A percentile compares a stretch with the other conserved stretches of the same genome.
Conservation (phyloP, 2,113 vertebrate genomes). For the Charina bottae region DNA sequence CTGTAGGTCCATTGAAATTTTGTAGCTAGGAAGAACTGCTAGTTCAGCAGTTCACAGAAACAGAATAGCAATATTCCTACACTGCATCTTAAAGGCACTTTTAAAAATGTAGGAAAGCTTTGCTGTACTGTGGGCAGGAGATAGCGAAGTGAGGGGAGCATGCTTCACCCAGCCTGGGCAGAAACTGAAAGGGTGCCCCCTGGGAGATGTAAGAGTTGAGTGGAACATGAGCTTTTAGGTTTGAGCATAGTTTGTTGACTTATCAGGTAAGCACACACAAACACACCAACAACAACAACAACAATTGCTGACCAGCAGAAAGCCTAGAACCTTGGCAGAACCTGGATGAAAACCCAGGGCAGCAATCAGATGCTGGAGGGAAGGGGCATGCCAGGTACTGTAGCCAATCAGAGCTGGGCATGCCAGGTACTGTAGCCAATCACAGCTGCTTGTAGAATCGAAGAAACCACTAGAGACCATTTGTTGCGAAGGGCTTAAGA, state of each 20-base stretch:
- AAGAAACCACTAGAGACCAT: too few species aligned
- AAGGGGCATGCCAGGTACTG: too few species aligned
- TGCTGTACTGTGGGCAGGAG: background rate
- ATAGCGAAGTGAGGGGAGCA: background rate
- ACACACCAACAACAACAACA: background rate
- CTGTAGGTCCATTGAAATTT: background rate
- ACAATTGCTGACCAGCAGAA: background rate
- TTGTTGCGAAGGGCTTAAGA: too few species aligned
- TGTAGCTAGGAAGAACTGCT: background rate
- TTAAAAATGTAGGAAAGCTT: background rate
- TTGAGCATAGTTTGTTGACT: background rate
- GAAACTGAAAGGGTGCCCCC: background rate
- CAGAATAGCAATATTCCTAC: background rate
- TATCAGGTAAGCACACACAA: background rate
- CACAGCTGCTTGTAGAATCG: too few species aligned
- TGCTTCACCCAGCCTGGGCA: background rate
- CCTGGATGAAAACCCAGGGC: too few species aligned
- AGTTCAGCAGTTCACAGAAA: background rate
- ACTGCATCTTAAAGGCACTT: background rate
- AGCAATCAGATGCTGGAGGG: too few species aligned
- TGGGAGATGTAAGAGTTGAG: background rate
- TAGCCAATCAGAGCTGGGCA: too few species aligned
- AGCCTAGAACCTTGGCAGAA: too few species aligned
- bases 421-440: too few species aligned
- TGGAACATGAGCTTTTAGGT: background rate